phyloP scores from a whole-genome alignment of 37 sponge, comb jelly and placozoan genomes.

The Spongilla lacustris region DNA sequence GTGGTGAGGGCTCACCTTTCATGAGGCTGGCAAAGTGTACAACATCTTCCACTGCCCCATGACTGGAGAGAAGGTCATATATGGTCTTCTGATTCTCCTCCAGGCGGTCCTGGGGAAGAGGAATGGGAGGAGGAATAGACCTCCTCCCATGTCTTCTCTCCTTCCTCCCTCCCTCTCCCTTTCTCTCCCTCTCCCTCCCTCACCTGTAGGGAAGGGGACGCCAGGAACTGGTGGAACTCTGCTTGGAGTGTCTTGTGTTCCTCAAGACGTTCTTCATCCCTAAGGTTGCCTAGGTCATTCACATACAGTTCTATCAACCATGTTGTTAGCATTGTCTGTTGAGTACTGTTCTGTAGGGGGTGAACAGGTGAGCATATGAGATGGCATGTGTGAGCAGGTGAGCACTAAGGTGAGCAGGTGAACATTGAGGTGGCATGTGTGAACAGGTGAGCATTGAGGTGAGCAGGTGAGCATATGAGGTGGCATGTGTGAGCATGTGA shows the following conservation, averaged over 20 bases:
- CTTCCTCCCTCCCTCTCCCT: not conserved
- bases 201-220: constrained; percentile 49
- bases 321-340: constrained; percentile 86
- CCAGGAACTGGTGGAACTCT: constrained; percentile 80
- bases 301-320: constrained; percentile 87
- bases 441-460: no score
- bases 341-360: constrained; percentile 66
- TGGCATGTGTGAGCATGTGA: no score
- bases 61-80: constrained; percentile 88
- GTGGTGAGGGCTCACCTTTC: constrained; percentile 55
- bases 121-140: not conserved
- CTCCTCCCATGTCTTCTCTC: not conserved
- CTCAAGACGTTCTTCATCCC: constrained; percentile 46
- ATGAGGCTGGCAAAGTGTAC: constrained; percentile 89
- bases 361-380: not conserved
- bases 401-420: not conserved
- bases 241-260: constrained; percentile 30
- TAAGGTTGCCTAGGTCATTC: constrained; percentile 76
- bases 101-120: constrained; percentile 58
- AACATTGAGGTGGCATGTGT: not conserved
- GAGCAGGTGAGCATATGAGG: no score
- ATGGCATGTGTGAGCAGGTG: not conserved
- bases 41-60: constrained; percentile 92
- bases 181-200: not conserved
- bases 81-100: constrained; percentile 74